phyloP scores from a whole-genome alignment of 1,140 invertebrate genomes.

The Littorina saxatilis region DNA sequence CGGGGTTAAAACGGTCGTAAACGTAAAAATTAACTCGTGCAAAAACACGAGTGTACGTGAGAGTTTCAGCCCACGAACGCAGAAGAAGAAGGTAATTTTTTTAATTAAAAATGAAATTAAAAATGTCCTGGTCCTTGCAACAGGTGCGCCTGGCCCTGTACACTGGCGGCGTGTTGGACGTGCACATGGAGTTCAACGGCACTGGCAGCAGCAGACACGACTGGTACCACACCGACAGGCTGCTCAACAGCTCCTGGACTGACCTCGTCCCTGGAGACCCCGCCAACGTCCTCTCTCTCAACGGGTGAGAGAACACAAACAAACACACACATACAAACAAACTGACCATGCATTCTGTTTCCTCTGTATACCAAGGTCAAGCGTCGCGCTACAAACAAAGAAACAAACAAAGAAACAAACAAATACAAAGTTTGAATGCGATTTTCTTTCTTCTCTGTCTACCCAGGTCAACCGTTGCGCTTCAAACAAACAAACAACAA shows the following conservation, averaged over 20 bases:
- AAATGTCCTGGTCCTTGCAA: too few species aligned
- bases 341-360: neutral
- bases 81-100: too few species aligned
- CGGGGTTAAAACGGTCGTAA: too few species aligned
- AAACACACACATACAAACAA: too few species aligned
- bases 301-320: neutral
- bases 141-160: conserved; percentile 18
- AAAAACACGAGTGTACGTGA: too few species aligned
- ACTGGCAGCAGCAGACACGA: neutral
- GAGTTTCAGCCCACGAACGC: too few species aligned
- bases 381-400: neutral
- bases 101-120: too few species aligned
- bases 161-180: neutral
- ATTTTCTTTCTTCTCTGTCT: neutral
- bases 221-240: neutral
- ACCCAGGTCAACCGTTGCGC: too few species aligned
- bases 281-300: neutral
- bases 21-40: too few species aligned
- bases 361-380: too few species aligned
- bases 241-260: neutral
- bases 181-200: conserved; percentile 17
- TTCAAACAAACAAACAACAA: too few species aligned
- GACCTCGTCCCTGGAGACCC: neutral
- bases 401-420: neutral
- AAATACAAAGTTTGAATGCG: neutral